Evolutionary conservation across 2,113 vertebrate species (phyloP), one percentile per base, ranked within the genome.

Genomic region (Strigops habroptila): DNA sequence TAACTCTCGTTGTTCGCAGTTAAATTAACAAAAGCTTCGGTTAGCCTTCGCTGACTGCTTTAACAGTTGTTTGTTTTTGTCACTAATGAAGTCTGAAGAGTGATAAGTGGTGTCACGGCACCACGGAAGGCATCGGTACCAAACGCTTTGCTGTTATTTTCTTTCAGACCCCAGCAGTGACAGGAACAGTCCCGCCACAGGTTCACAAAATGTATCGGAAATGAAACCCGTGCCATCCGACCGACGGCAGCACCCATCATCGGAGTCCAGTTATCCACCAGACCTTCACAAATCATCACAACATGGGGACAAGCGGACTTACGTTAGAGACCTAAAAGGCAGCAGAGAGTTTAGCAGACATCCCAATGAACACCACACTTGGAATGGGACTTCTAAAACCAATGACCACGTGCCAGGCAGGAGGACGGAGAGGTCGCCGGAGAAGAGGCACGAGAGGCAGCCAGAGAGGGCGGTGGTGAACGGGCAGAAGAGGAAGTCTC

Each of bases 131-230:
- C 95, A 78, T 60, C 94, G 90, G 76, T 98, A 97, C 97, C 96
- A 97, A 96, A 97, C 95, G 81, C 91, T 97, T 92, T 92, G 97
- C 93, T 98, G 93, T 98, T 94, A 35, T 98, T 91, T 98, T 99
- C 97, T 98, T 98, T 94, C 99, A 99, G 99, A 98, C 98, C 97
- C 97, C 98, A 97, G 97, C 98, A 97, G 97, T 98, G 98, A 98
- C 98, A 96, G 98, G 98, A 96, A 96, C 98, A 98, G 97, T 97
- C 88, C 98, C 98, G 79, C 98, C 98, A 53, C 98, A 98, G 97
- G 99, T 98, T 97, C 99, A 98, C 99, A 99, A 99, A 99, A 98
- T 98, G 95, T 99, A 99, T 97, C 98, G 99, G 98, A 99, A 99
- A 98, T 99, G 98, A 99, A 98, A 97, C 57, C 96, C 41, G 65